Percentiles rank a stretch among this genome's conserved stretches.
Evolutionary conservation across 2,113 vertebrate species (phyloP).

Genomic region (Corvus cornix): DNA sequence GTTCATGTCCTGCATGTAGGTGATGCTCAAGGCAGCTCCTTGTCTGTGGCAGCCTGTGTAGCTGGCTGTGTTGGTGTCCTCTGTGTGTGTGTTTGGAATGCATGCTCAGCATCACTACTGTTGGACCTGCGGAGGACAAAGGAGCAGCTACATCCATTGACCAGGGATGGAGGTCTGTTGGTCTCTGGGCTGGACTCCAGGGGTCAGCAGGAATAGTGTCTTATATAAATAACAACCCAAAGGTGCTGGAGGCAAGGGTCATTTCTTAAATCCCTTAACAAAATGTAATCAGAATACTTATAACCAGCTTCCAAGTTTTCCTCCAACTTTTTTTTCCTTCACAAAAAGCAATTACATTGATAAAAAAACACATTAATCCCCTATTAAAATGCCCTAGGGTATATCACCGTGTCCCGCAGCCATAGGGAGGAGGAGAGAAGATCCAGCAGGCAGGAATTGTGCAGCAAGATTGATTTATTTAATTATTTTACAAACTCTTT

Average conservation of each 20-base stretch:
- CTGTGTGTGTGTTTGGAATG: too few relatives aligned
- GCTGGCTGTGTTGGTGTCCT: not conserved
- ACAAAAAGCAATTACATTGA: slow-evolving; percentile 34
- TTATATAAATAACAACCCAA: not conserved
- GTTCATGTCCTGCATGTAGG: not conserved
- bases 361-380: slow-evolving; percentile 21
- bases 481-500: too few relatives aligned
- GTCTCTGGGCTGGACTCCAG: not conserved
- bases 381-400: not conserved
- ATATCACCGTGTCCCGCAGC: too few relatives aligned
- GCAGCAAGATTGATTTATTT: too few relatives aligned
- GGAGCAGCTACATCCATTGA: not conserved
- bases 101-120: fast-evolving
- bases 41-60: not conserved
- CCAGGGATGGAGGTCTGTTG: not conserved
- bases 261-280: not conserved
- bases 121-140: not conserved
- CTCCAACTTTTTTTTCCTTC: not conserved
- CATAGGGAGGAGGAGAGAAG: too few relatives aligned
- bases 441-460: too few relatives aligned
- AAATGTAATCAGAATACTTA: slow-evolving; percentile 4
- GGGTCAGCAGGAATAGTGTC: fast-evolving
- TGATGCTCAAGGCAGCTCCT: not conserved
- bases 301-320: not conserved
- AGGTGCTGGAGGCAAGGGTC: not conserved